A percentile compares a stretch with the other conserved stretches of the same genome.
Evolutionary conservation across 2,888 invertebrate species (phyloP).

Genomic region (Clitarchus hookeri): DNA sequence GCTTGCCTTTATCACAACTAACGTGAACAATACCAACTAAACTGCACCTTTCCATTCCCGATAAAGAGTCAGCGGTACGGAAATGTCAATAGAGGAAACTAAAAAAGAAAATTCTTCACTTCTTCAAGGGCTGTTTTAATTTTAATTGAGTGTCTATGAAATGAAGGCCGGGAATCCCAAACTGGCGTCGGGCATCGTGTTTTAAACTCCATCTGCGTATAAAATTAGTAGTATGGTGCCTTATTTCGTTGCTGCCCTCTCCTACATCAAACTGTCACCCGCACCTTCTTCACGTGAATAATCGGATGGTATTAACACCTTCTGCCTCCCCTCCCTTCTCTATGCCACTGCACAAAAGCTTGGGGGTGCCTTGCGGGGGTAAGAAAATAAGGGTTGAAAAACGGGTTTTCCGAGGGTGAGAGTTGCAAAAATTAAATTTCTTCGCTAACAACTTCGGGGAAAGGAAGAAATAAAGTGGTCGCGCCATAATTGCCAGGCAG

Average conservation of each 20-base stretch:
- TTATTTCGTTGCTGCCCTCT: background rate
- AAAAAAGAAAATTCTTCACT: too few relatives aligned
- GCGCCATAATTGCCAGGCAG: conserved; percentile 5
- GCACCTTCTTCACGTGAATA: conserved; percentile 1
- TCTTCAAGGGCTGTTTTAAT: too few relatives aligned
- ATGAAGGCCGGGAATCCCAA: too few relatives aligned
- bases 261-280: background rate
- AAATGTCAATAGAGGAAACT: too few relatives aligned
- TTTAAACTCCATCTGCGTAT: background rate
- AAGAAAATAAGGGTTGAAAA: background rate
- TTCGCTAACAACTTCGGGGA: conserved; percentile 14
- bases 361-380: background rate
- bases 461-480: conserved; percentile 14
- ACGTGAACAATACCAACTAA: too few relatives aligned
- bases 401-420: background rate
- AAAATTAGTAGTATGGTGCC: background rate
- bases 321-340: background rate
- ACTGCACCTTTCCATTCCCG: too few relatives aligned
- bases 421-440: background rate
- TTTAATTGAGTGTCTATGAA: too few relatives aligned
- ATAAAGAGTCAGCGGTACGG: too few relatives aligned
- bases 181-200: background rate
- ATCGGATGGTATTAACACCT: background rate
- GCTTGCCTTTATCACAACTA: too few relatives aligned
- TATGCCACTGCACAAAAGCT: too few relatives aligned